phyloP scores from a whole-genome alignment of 2,797 vertebrate species.

The Dipus sagitta region DNA sequence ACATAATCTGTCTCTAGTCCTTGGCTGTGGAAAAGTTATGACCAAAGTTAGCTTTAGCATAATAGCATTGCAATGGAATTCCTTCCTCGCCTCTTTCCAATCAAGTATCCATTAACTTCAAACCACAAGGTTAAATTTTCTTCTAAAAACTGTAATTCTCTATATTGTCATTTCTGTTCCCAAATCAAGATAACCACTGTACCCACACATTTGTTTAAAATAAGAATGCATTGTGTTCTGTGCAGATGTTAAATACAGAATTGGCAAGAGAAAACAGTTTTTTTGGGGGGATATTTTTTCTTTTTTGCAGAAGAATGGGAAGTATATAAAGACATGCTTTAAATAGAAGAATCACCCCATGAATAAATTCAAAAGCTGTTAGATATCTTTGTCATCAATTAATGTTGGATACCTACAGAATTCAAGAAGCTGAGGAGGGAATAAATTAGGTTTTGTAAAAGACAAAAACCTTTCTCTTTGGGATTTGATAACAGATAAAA shows the following conservation, averaged over 20 bases:
- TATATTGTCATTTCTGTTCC: conserved; percentile 53
- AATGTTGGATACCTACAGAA: conserved; percentile 24
- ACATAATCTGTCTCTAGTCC: neutral
- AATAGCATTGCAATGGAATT: neutral
- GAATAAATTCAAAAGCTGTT: conserved; percentile 72
- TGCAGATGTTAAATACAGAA: conserved; percentile 75
- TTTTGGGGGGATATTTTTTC: neutral
- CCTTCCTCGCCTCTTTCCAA: neutral
- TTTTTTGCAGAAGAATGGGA: conserved; percentile 63
- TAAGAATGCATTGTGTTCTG: conserved; percentile 55
- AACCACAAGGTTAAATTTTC: conserved; percentile 55
- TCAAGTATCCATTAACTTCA: conserved; percentile 48
- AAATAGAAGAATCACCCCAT: conserved; percentile 63
- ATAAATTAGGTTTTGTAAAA: conserved; percentile 49
- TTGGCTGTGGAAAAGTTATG: conserved; percentile 25
- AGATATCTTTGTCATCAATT: conserved; percentile 65
- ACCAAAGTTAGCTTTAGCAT: conserved; percentile 21
- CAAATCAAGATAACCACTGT: conserved; percentile 50
- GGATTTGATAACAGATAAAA: neutral
- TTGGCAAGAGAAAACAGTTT: conserved; percentile 54
- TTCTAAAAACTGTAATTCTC: conserved; percentile 63
- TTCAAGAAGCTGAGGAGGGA: conserved; percentile 50
- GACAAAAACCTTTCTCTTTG: conserved; percentile 16
- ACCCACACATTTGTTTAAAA: conserved; percentile 77
- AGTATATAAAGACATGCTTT: conserved; percentile 71